Conservation (phyloP, 2,888 invertebrate species). For the Pandemis corylana region DNA sequence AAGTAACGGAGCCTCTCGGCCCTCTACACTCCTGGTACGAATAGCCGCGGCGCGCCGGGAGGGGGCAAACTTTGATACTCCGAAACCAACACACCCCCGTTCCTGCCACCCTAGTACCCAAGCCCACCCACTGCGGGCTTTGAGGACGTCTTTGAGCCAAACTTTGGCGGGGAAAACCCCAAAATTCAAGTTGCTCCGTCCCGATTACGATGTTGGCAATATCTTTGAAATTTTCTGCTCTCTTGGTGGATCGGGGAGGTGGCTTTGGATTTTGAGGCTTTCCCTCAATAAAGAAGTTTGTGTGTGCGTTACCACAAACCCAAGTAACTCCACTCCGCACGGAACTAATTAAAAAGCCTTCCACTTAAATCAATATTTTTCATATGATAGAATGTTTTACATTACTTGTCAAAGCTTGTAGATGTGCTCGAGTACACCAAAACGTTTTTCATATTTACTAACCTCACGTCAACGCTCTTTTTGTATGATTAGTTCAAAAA, state of each 20-base stretch:
- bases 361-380: not conserved
- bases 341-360: conserved; percentile 25
- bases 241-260: conserved; percentile 61
- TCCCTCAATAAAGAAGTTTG: conserved; percentile 35
- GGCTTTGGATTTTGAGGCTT: conserved; percentile 46
- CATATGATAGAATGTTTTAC: not conserved
- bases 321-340: conserved; percentile 4
- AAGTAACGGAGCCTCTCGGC: conserved; percentile 73
- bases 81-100: conserved; percentile 68
- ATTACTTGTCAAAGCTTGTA: too few relatives aligned
- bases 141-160: conserved; percentile 83
- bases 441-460: too few relatives aligned
- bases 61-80: conserved; percentile 79
- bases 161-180: conserved; percentile 81
- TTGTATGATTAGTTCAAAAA: too few relatives aligned
- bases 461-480: too few relatives aligned
- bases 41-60: conserved; percentile 72
- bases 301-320: conserved; percentile 25
- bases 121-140: conserved; percentile 78
- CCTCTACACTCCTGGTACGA: conserved; percentile 66
- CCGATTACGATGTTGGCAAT: conserved; percentile 80
- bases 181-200: conserved; percentile 78
- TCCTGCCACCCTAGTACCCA: conserved; percentile 73
- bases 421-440: too few relatives aligned
- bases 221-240: conserved; percentile 80